phyloP scores from a whole-genome alignment of 2,888 invertebrate genomes.

The Branchipolynoe longqiensis region DNA sequence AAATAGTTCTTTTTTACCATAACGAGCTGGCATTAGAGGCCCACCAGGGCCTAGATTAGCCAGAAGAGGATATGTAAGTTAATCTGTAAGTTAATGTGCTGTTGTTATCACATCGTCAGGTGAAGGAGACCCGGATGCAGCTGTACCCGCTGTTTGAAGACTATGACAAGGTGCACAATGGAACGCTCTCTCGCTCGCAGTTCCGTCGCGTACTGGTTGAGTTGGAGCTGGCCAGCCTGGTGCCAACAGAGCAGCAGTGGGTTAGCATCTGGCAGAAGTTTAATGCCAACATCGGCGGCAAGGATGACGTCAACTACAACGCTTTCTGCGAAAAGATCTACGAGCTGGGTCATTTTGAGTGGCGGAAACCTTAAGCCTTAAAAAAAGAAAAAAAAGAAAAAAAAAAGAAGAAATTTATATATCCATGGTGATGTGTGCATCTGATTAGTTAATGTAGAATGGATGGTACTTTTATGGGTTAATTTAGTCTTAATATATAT shows the following conservation, averaged over 20 bases:
- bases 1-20: background rate
- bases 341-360: slow-evolving; percentile 63
- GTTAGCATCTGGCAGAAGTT: slow-evolving; percentile 79
- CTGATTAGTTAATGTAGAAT: no score
- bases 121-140: slow-evolving; percentile 79
- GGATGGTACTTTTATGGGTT: no score
- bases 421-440: no score
- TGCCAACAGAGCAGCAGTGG: slow-evolving; percentile 77
- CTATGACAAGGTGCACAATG: slow-evolving; percentile 81
- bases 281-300: slow-evolving; percentile 74
- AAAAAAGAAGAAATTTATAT: no score
- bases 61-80: no score
- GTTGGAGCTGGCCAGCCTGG: slow-evolving; percentile 78
- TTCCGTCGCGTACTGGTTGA: slow-evolving; percentile 81
- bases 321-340: slow-evolving; percentile 67
- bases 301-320: slow-evolving; percentile 68
- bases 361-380: slow-evolving; percentile 51
- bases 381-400: background rate
- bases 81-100: no score
- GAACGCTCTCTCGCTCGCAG: slow-evolving; percentile 80
- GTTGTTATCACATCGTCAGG: slow-evolving; percentile 70
- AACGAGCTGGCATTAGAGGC: no score
- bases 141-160: slow-evolving; percentile 82
- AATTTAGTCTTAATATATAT: no score
- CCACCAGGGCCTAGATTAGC: no score